Base-by-base conservation (phyloP, 64 coral and sea anemone genomes). In the Montipora cactus region DNA sequence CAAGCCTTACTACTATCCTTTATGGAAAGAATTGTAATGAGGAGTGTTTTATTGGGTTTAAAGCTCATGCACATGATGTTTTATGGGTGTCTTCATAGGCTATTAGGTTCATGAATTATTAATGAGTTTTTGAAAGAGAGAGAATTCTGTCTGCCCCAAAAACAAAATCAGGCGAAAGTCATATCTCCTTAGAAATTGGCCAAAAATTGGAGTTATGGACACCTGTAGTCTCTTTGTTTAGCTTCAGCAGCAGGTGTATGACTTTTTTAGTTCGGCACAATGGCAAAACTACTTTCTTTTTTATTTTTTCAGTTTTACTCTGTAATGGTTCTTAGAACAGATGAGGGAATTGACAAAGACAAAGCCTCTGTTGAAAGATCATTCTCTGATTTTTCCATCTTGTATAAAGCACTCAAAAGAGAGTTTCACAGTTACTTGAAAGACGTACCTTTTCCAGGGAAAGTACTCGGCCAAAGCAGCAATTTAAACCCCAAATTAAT, bases 361-460 rank as follows among this genome's bases (percentile, higher is more conserved):
- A 96, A 99, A 81, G 95, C 87, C 21, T 71, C 91, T 19, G 94
- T 99, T 25, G 89, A 96, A 88, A 94, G 93, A 74, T 81, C 95
- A 58, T 99, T 92, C 88, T 99, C 98, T 19, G 95, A 99, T 16
- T 99, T 99, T 79, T 52, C 67, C 44, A 87, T 94, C 48, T 92
- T 99, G 14, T 92, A 92, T 92, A 99, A 96, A 67, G 85, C 89
- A 55, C 88, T 99, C 55, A 96, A 90, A 70, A 99, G 94, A 90
- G 75, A 84, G 2, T 91, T 87, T 47, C 92, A 95, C 19, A 77
- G 68, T 10, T 22, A 95, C 14, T 47, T 99, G 4, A 67, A 76
- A 20, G 90, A 92, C n/a, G 67, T 96, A 49, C 59, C 81, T 89
- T 93, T 99, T 75, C 98, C 98, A 13, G 89, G 89, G 55, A 99